Evolutionary conservation across 2,797 vertebrate species (phyloP).

Genomic region (Geotrypetes seraphini): DNA sequence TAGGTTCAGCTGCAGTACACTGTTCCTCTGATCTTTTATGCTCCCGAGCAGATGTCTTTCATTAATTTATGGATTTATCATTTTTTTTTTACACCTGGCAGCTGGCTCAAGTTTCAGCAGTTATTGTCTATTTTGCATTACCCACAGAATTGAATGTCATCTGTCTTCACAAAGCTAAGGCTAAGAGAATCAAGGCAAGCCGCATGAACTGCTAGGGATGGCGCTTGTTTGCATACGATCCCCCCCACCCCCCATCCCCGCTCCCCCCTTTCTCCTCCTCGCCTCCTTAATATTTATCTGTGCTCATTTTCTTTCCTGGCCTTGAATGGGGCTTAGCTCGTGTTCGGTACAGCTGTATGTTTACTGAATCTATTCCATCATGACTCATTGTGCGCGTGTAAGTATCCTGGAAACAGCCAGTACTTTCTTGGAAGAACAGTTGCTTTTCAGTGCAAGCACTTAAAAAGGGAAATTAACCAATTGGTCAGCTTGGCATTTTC

Average conservation of each 20-base stretch:
- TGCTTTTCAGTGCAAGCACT: constrained; percentile 67
- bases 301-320: constrained; percentile 79
- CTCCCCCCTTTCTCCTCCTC: constrained; percentile 39
- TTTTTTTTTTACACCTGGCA: constrained; percentile 85
- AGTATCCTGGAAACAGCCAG: constrained; percentile 77
- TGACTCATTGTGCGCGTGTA: constrained; percentile 76
- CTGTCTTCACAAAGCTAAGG: constrained; percentile 75
- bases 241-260: constrained; percentile 27
- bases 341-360: constrained; percentile 76
- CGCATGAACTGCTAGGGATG: constrained; percentile 57
- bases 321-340: constrained; percentile 74
- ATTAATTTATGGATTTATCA: constrained; percentile 95
- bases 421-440: constrained; percentile 75
- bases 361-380: constrained; percentile 76
- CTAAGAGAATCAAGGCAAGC: constrained; percentile 59
- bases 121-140: constrained; percentile 80
- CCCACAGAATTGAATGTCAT: constrained; percentile 77
- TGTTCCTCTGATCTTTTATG: constrained; percentile 83
- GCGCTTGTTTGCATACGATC: constrained; percentile 59
- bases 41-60: constrained; percentile 85
- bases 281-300: constrained; percentile 84
- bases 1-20: constrained; percentile 62
- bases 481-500: constrained; percentile 63
- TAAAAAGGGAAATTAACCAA: constrained; percentile 71
- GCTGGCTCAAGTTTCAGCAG: constrained; percentile 89